Evolutionary conservation across 2,888 invertebrate genomes (phyloP), one percentile per base, ranked within the genome.

Genomic region (Andrena hattorfiana): DNA sequence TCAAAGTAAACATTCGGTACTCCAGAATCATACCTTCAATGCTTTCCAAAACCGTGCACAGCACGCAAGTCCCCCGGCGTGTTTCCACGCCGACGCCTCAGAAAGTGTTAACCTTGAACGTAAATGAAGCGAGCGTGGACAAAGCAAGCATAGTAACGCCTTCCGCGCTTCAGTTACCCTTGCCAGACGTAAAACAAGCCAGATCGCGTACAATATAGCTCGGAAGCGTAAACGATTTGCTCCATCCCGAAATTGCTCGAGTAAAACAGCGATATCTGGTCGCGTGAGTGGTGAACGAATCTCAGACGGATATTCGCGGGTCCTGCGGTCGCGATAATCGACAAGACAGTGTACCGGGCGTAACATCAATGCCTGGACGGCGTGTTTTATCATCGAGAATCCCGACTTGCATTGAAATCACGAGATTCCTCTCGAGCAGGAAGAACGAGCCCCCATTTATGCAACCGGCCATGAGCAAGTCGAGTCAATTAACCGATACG

Each of bases 331-430:
- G 32, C 59, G 62, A 76, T 80, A 67, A 26, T 75, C 66, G 66
- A 13, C 73, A 68, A 67, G 42, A 63, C 64, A 64, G 64, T 66
- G 63, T 42, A 13, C 66, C 60, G 32, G 28, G 60, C 85, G 91
- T 91, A 92, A 92, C 91, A 90, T 92, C 91, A 91, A 92, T 83
- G 92, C 92, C 88, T 91, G 92, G 90, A 82, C 79, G 76, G 84
- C 79, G 73, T 83, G 86, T 87, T 90, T 89, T 89, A 85, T 90
- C 85, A 84, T 87, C 84, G 86, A 59, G 85, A 85, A 87, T 84
- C 83, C 70, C 69, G 63, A 80, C 91, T 81, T 88, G 92, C 92
- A 88, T 92, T 92, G 92, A 92, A 92, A 89, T 92, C 92, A 86
- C 92, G 86, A 64, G 84, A 84, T 83, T 79, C 76, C 82, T 60